Evolutionary conservation across 2,888 invertebrate species (phyloP).

Genomic region (Malthinus seriepunctatus): DNA sequence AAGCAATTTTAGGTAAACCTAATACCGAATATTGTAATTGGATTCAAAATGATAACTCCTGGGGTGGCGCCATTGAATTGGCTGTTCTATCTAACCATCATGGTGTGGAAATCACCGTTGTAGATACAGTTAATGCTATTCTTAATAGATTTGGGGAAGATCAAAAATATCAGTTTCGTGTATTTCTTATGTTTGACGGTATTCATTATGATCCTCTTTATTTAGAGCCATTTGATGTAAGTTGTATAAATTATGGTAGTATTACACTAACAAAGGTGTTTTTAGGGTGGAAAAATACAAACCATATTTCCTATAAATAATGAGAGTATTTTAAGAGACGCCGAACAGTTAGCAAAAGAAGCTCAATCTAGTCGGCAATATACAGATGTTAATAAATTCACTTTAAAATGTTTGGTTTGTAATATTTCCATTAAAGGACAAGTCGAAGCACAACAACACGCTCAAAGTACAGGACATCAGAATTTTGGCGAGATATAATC

Average conservation of each 20-base stretch:
- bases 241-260: conserved; percentile 41
- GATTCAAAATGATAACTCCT: conserved; percentile 86
- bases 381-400: conserved; percentile 87
- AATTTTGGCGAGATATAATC: conserved; percentile 76
- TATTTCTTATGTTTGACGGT: conserved; percentile 91
- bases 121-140: conserved; percentile 87
- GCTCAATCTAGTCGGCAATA: conserved; percentile 88
- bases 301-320: conserved; percentile 83
- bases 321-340: conserved; percentile 72
- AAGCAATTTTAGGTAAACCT: conserved; percentile 81
- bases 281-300: conserved; percentile 70
- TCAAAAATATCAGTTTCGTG: conserved; percentile 78
- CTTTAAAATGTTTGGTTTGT: conserved; percentile 83
- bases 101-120: conserved; percentile 90
- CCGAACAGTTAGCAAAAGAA: conserved; percentile 83
- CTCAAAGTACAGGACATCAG: conserved; percentile 80
- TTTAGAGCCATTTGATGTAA: conserved; percentile 78
- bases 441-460: conserved; percentile 81
- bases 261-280: neutral
- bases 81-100: conserved; percentile 86
- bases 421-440: conserved; percentile 77
- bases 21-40: conserved; percentile 86
- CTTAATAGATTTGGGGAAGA: conserved; percentile 95
- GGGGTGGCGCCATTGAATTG: conserved; percentile 97
- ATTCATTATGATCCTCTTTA: conserved; percentile 95